Percentiles rank a stretch among this genome's conserved stretches.
These are phyloP conservation scores for Danionella cerebrum DNA, from an alignment of 2,113 vertebrate genomes.

Conservation along the genomic window DNA sequence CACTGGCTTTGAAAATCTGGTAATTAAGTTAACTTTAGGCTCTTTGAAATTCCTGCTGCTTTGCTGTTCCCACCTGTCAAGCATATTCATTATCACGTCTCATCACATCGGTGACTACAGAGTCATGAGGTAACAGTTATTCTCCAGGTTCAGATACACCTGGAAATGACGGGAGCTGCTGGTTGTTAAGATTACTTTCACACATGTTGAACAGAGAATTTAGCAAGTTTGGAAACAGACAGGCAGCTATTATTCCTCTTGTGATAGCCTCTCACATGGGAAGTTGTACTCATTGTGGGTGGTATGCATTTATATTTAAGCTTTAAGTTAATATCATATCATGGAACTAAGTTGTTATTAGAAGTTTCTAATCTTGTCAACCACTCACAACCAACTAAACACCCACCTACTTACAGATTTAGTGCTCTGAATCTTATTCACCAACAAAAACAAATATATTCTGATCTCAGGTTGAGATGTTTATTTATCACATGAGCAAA, in stretches of 20 bases:
- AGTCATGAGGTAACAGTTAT: not conserved
- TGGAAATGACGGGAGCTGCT: not conserved
- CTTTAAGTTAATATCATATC: too few relatives aligned
- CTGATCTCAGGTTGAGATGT: too few relatives aligned
- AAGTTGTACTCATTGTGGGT: not conserved
- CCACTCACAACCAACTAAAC: too few relatives aligned
- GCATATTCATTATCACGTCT: conserved; percentile 34
- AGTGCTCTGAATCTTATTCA: too few relatives aligned
- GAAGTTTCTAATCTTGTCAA: too few relatives aligned
- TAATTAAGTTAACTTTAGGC: conserved; percentile 28
- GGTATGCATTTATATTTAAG: not conserved
- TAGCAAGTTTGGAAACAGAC: not conserved
- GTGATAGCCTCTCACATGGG: not conserved
- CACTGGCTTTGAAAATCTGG: not conserved
- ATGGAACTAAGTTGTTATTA: too few relatives aligned
- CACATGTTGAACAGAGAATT: not conserved
- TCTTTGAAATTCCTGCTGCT: not conserved
- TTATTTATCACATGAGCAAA: too few relatives aligned
- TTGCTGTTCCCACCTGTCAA: conserved; percentile 24
- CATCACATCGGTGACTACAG: conserved; percentile 13
- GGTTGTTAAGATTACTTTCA: not conserved
- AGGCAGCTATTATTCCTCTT: not conserved
- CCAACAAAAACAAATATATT: too few relatives aligned
- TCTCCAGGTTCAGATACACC: not conserved
- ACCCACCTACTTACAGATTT: too few relatives aligned